Evolutionary conservation across 2,113 vertebrate species (phyloP).

Genomic region (Sylvilagus bachmani): DNA sequence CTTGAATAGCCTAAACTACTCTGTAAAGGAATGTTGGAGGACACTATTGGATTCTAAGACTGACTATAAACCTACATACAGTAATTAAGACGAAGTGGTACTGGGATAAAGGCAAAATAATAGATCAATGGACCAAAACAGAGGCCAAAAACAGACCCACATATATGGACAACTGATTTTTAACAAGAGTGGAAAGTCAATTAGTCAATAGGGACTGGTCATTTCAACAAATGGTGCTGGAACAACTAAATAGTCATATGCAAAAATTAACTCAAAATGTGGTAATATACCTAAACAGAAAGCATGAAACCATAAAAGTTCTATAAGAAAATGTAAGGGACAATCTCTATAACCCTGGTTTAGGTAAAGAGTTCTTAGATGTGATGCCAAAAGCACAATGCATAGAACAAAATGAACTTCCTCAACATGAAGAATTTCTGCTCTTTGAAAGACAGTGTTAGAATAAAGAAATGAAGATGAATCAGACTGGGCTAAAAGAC

Average conservation of each 20-base stretch:
- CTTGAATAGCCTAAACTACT: not conserved
- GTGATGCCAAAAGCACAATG: constrained; percentile 38
- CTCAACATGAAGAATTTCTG: constrained; percentile 44
- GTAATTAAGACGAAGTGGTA: not conserved
- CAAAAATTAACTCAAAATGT: constrained; percentile 41
- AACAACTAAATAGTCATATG: not conserved
- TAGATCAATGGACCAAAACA: not conserved
- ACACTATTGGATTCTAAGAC: not conserved
- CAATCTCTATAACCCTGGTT: not conserved
- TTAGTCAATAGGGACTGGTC: not conserved
- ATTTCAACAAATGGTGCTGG: constrained; percentile 32
- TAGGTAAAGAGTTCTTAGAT: constrained; percentile 48
- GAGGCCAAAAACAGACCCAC: not conserved
- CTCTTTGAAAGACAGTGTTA: constrained; percentile 27
- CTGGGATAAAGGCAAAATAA: not conserved
- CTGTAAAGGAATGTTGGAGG: not conserved
- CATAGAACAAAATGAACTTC: not conserved
- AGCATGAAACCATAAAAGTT: constrained; percentile 35
- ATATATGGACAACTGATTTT: not conserved
- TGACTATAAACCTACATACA: not conserved
- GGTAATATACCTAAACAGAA: not conserved
- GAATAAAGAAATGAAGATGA: constrained; percentile 24
- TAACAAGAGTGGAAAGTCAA: constrained; percentile 15
- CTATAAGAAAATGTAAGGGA: not conserved
- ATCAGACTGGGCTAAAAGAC: not conserved